Evolutionary conservation across 1,140 invertebrate species (phyloP).

Genomic region (Drosophila pectinifera): DNA sequence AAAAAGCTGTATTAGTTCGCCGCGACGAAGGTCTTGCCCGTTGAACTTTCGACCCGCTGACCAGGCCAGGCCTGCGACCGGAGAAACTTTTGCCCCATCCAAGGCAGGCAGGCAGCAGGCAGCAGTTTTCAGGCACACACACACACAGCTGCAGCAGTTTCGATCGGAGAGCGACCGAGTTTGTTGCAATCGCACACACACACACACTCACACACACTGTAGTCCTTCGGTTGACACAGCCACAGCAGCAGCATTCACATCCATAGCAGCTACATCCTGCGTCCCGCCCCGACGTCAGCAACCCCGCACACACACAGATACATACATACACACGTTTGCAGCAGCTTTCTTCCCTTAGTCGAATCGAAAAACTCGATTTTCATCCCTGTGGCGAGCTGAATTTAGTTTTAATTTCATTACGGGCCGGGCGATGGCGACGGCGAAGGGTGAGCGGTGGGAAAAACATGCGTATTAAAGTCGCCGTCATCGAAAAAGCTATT

Average conservation of each 20-base stretch:
- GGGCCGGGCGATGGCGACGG: slow-evolving; percentile 6
- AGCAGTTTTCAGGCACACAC: slow-evolving; percentile 27
- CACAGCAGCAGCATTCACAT: slow-evolving; percentile 14
- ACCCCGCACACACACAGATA: slow-evolving; percentile 26
- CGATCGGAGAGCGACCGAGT: slow-evolving; percentile 69
- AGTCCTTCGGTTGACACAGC: slow-evolving; percentile 48
- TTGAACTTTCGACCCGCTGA: slow-evolving; percentile 65
- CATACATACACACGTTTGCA: slow-evolving; percentile 19
- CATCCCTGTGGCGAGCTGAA: slow-evolving; percentile 71
- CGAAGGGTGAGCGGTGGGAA: slow-evolving; percentile 26
- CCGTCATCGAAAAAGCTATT: slow-evolving; percentile 18
- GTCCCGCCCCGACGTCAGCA: slow-evolving; percentile 16
- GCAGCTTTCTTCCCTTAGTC: slow-evolving; percentile 73
- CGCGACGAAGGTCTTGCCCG: slow-evolving; percentile 26
- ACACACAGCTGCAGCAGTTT: slow-evolving; percentile 50
- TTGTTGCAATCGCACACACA: slow-evolving; percentile 47
- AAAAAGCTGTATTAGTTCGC: slow-evolving; percentile 29
- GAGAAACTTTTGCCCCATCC: slow-evolving; percentile 46
- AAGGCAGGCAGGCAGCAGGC: slow-evolving; percentile 14
- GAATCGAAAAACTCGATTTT: slow-evolving; percentile 66
- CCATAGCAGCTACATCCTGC: background rate
- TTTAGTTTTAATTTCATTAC: slow-evolving; percentile 78
- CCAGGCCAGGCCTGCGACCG: slow-evolving; percentile 21
- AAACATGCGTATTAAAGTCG: slow-evolving; percentile 53
- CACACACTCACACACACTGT: slow-evolving; percentile 41